phyloP scores from a whole-genome alignment of 1,140 invertebrate genomes.

The Drosophila prosaltans region DNA sequence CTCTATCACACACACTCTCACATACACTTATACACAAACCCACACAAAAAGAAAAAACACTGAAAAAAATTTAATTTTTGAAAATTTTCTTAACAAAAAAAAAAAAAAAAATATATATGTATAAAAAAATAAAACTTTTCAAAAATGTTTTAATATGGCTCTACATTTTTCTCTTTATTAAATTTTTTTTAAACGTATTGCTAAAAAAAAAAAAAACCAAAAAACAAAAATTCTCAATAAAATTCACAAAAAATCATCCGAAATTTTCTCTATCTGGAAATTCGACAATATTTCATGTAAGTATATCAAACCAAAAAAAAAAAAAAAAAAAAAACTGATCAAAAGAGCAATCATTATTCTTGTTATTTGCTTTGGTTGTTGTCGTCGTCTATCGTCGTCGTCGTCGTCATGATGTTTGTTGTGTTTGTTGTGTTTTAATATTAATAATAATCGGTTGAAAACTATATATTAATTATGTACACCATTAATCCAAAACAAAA shows the following conservation, averaged over 20 bases:
- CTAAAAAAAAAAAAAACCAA: constrained; percentile 58
- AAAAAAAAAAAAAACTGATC: background rate
- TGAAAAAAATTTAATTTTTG: constrained; percentile 55
- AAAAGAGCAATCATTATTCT: constrained; percentile 65
- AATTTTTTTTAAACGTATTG: constrained; percentile 76
- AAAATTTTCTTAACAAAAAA: constrained; percentile 68
- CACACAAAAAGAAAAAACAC: constrained; percentile 37
- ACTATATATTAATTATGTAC: constrained; percentile 6
- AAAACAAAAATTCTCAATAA: constrained; percentile 52
- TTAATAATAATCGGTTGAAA: constrained; percentile 9
- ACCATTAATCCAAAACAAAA: constrained; percentile 8
- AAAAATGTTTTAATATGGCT: constrained; percentile 75
- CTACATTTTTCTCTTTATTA: constrained; percentile 81
- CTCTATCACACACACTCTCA: constrained; percentile 16
- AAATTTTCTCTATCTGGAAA: constrained; percentile 73
- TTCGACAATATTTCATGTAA: constrained; percentile 62
- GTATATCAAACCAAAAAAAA: constrained; percentile 35
- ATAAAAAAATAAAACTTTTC: constrained; percentile 22
- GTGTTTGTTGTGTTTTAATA: constrained; percentile 68
- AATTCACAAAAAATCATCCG: constrained; percentile 53
- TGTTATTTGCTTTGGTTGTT: constrained; percentile 80
- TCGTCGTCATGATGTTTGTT: constrained; percentile 73
- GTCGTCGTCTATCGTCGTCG: constrained; percentile 69
- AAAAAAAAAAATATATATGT: constrained; percentile 43
- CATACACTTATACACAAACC: constrained; percentile 29